Evolutionary conservation across 2,888 invertebrate genomes (phyloP).

Genomic region (Sarcophaga variegata): DNA sequence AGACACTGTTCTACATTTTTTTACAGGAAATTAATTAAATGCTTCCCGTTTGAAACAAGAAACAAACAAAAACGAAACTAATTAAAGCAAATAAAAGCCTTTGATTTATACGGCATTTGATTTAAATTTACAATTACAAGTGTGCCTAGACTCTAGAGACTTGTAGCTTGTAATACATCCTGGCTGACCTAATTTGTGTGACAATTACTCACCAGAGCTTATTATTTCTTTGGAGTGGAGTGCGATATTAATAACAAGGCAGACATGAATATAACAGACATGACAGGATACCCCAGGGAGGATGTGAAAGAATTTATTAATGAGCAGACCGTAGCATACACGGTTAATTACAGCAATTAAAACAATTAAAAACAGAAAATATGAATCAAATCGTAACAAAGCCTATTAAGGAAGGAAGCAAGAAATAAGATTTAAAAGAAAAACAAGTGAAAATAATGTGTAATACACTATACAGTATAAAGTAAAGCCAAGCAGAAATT

Average conservation of each 20-base stretch:
- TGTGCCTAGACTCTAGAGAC: neutral
- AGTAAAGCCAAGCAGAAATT: too few relatives aligned
- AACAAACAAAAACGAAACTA: neutral
- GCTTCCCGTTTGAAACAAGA: too few relatives aligned
- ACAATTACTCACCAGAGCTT: neutral
- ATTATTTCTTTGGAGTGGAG: neutral
- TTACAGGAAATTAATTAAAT: too few relatives aligned
- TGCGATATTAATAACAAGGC: neutral
- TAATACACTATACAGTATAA: too few relatives aligned
- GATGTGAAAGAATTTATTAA: neutral
- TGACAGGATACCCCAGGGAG: neutral
- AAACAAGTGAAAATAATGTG: too few relatives aligned
- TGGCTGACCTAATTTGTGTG: neutral
- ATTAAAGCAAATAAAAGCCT: neutral
- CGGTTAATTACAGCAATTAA: neutral
- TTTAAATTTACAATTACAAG: neutral
- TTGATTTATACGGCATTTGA: neutral
- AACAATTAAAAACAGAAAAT: neutral
- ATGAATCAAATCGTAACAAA: too few relatives aligned
- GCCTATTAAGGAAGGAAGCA: too few relatives aligned
- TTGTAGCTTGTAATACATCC: neutral
- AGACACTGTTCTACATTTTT: too few relatives aligned
- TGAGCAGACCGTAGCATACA: neutral
- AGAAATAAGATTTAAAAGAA: too few relatives aligned
- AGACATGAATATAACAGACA: neutral